Base-by-base conservation (phyloP, 2,113 vertebrate species). In the Cyanoramphus novaezelandiae region DNA sequence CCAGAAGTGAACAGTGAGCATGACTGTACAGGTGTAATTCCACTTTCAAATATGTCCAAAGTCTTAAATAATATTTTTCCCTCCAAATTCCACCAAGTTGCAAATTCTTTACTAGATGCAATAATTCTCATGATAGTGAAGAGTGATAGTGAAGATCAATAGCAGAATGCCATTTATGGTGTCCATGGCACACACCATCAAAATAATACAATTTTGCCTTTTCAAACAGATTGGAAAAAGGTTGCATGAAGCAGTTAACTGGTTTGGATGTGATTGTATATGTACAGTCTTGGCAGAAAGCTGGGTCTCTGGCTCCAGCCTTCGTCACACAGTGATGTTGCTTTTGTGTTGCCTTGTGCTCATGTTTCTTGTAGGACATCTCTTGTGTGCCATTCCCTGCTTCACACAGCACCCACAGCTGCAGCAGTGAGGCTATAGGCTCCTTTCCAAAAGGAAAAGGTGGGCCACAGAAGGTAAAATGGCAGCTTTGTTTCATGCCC, bases 381-480 rank as follows among this genome's bases (percentile, higher is more conserved):
- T 33, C 6, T 0, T 10, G 19, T 20, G 29, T 60, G 39, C 49
- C 17, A 3, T 77, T 79, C 20, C 24, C 0, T 0, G 2, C 17
- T 43, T 43, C 27, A 3, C 0, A 3, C 17, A 67, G 44, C 47
- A 75, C 16, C 14, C 35, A 20, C 20, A 39, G 55, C 69, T 46
- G n/a, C 57, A 67, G 43, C 44, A 69, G 28, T 6, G 33, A 68
- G 46, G 60, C 27, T 67, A 1, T 1, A 57, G 35, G 41, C 68
- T 60, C n/a, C 17, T 39, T 79, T 47, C 20, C 29, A 41, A 59
- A n/a, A n/a, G 6, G 55, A 59, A 59, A 59, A 59, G 75, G 13
- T 17, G 28, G 28, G 15, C 53, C 25, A 31, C 47, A 33, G 63
- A 75, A 50, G 9, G 17, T 46, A 41, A 91, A 81, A 9, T 21